Evolutionary conservation across 2,888 invertebrate species (phyloP).

Genomic region (Caenorhabditis becei): DNA sequence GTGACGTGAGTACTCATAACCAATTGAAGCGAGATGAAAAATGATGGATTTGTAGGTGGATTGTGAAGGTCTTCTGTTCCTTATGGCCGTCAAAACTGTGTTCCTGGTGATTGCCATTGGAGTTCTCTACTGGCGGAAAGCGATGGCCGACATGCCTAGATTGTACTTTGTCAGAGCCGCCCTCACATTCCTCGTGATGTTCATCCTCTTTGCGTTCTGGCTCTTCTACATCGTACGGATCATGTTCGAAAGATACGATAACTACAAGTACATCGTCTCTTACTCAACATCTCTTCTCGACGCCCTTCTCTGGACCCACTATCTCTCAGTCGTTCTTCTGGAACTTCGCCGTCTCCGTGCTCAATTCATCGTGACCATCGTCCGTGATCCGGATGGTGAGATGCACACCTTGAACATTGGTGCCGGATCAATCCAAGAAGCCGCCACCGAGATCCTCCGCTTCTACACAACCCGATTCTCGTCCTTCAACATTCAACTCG

Average conservation of each 20-base stretch:
- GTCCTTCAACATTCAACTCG: conserved; percentile 96
- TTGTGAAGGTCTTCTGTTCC: conserved; percentile 75
- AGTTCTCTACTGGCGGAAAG: conserved; percentile 71
- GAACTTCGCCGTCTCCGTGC: conserved; percentile 94
- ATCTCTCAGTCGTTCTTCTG: conserved; percentile 89
- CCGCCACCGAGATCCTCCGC: conserved; percentile 94
- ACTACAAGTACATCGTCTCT: conserved; percentile 81
- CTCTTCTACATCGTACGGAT: conserved; percentile 95
- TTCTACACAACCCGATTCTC: conserved; percentile 96
- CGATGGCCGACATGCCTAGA: conserved; percentile 77
- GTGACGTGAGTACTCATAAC: conserved; percentile 70
- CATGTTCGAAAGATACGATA: conserved; percentile 82
- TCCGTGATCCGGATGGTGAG: conserved; percentile 96
- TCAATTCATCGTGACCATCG: conserved; percentile 87
- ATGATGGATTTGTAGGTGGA: conserved; percentile 66
- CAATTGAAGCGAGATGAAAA: conserved; percentile 29
- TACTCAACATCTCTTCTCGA: conserved; percentile 95
- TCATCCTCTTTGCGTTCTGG: conserved; percentile 97
- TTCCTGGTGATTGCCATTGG: conserved; percentile 73
- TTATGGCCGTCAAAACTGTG: conserved; percentile 74
- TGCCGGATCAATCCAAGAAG: conserved; percentile 91
- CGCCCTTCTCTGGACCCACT: conserved; percentile 85
- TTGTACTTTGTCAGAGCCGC: conserved; percentile 74
- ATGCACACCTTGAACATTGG: conserved; percentile 90
- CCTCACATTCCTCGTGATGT: conserved; percentile 85